phyloP scores from a whole-genome alignment of 2,888 invertebrate genomes.

The Cyclophora albipunctata region DNA sequence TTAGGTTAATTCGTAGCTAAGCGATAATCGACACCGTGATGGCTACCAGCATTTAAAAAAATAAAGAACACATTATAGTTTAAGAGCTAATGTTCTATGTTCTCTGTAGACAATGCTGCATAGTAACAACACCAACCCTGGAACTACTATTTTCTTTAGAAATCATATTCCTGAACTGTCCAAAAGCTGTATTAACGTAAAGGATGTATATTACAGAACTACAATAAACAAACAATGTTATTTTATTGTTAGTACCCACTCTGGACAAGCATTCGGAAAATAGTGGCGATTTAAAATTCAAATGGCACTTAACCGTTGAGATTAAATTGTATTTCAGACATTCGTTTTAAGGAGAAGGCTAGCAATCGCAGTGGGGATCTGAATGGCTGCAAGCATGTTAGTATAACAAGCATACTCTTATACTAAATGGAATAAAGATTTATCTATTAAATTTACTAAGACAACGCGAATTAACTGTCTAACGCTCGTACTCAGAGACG shows the following conservation, averaged over 20 bases:
- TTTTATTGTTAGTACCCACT: not conserved
- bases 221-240: not conserved
- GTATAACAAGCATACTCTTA: not conserved
- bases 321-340: slow-evolving; percentile 7
- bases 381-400: not conserved
- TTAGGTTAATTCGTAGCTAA: too few relatives aligned
- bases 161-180: not conserved
- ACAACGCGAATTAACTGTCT: too few relatives aligned
- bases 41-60: too few relatives aligned
- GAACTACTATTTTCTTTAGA: too few relatives aligned
- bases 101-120: too few relatives aligned
- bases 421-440: slow-evolving; percentile 3
- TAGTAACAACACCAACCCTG: too few relatives aligned
- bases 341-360: not conserved
- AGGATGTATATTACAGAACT: not conserved
- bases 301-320: slow-evolving; percentile 8
- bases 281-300: slow-evolving; percentile 8
- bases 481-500: too few relatives aligned
- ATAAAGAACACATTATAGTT: too few relatives aligned
- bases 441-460: not conserved
- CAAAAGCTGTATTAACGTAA: not conserved
- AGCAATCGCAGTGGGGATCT: not conserved
- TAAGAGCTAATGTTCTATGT: too few relatives aligned
- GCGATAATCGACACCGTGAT: too few relatives aligned
- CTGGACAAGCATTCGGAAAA: slow-evolving; percentile 2